Conservation (phyloP, 2,113 vertebrate genomes). For the Colaptes auratus region DNA sequence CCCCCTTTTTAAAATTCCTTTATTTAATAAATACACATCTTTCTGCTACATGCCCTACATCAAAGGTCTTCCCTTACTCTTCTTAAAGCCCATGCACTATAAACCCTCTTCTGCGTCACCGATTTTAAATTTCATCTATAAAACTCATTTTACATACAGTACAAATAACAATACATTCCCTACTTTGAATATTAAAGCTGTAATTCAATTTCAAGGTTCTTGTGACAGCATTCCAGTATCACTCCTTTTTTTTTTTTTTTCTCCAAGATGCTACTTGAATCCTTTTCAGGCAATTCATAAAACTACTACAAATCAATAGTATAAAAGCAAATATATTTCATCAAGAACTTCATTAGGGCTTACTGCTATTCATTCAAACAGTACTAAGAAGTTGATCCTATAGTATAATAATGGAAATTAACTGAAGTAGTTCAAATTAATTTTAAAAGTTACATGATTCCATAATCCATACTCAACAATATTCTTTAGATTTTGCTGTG, state of each 20-base stretch:
- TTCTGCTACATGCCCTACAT: constrained; percentile 16
- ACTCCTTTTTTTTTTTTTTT: neutral
- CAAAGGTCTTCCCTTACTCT: constrained; percentile 30
- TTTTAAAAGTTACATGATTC: neutral
- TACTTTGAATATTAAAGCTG: constrained; percentile 56
- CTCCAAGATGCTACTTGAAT: neutral
- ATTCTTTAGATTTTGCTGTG: neutral
- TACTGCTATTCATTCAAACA: neutral
- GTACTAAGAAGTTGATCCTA: neutral
- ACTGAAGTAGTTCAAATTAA: neutral
- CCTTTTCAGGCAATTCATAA: neutral
- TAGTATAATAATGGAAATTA: neutral
- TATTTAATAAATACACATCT: constrained; percentile 63
- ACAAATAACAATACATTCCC: constrained; percentile 66
- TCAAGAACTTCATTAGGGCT: neutral
- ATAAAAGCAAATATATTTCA: neutral
- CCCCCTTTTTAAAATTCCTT: neutral
- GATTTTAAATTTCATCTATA: constrained; percentile 68
- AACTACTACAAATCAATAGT: neutral
- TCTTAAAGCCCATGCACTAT: constrained; percentile 60
- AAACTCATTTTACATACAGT: constrained; percentile 66
- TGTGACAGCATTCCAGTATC: constrained; percentile 47
- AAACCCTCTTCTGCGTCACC: constrained; percentile 64
- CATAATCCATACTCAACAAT: neutral
- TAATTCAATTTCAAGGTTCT: constrained; percentile 71